A percentile compares a stretch with the other conserved stretches of the same genome.
These are phyloP conservation scores for Spinus olivaceus DNA, from an alignment of 2,797 vertebrate species.

Conservation along the genomic window DNA sequence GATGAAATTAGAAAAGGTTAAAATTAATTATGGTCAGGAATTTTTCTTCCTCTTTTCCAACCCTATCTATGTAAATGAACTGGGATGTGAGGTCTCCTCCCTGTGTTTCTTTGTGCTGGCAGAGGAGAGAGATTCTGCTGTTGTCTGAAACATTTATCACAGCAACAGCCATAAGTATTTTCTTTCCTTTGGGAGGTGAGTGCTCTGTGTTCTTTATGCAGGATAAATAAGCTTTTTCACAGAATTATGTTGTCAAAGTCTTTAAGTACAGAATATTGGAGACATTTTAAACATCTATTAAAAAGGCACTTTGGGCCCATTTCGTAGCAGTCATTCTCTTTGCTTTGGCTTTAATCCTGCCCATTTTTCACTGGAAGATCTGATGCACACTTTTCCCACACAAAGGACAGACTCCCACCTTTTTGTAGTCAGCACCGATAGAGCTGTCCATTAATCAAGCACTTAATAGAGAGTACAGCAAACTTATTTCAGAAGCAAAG, in stretches of 20 bases:
- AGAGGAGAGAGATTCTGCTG: conserved; percentile 1
- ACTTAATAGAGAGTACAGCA: not conserved
- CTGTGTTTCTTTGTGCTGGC: not conserved
- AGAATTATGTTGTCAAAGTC: conserved; percentile 47
- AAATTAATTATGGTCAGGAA: not conserved
- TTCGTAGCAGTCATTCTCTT: not conserved
- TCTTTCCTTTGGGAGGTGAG: conserved; percentile 26
- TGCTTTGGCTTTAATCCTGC: not conserved
- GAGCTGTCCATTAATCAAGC: not conserved
- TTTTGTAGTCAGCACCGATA: not conserved
- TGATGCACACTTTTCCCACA: not conserved
- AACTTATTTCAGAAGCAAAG: not conserved
- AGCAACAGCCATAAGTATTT: not conserved
- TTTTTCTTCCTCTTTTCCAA: not conserved
- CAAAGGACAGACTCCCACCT: not conserved
- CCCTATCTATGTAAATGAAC: not conserved
- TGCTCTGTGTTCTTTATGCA: conserved; percentile 1
- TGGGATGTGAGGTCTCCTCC: not conserved
- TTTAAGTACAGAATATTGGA: conserved; percentile 43
- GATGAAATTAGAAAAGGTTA: conserved; percentile 4
- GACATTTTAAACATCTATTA: not conserved
- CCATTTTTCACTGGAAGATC: not conserved
- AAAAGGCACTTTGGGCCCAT: not conserved
- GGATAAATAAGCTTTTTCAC: conserved; percentile 44
- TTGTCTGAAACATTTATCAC: conserved; percentile 20